Base-by-base conservation (phyloP, 2,113 vertebrate species). In the Danionella cerebrum region DNA sequence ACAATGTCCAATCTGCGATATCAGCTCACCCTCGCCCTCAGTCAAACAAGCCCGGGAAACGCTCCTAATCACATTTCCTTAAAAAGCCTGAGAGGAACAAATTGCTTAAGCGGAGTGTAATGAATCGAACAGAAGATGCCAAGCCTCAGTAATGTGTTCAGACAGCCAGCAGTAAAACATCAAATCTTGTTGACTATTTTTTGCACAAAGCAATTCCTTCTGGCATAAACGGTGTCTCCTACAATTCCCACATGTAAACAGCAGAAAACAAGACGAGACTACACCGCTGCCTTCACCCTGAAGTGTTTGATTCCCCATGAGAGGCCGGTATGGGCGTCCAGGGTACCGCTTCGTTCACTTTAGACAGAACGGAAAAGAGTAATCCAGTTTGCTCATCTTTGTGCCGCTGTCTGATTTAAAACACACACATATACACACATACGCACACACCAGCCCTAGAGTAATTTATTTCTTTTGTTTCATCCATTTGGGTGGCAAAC, bases 321-420 rank as follows among this genome's bases (percentile, higher is more conserved):
- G 69, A 63, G 57, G 22, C 14, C 13, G n/a, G 29, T 9, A 5
- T 11, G 18, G 18, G 22, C 42, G 36, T 36, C 36, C 8, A 8
- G 58, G 52, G 53, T 41, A 60, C 47, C 42, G 19, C 47, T 39
- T 52, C 54, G 14, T 18, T 16, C 13, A 38, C 11, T 31, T 3
- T 3, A n/a, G 16, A 42, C 52, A 22, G 41, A 45, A 35, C 21
- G n/a, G 55, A 36, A 10, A 31, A 62, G 68, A 47, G 71, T 76
- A 74, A 79, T 71, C 74, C 77, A 48, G 73, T 76, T 76, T 69
- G 57, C 73, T 66, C 73, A 69, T 76, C 71, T 76, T 71, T 45
- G 21, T 35, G n/a, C 57, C 51, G 71, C 71, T 66, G 71, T 65
- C 59, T 65, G 52, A 62, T 73, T 63, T 65, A 35, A 21, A 12